Evolutionary conservation across 2,888 invertebrate genomes (phyloP), one percentile per base, ranked within the genome.

Genomic region (Cacoxenus indagator): DNA sequence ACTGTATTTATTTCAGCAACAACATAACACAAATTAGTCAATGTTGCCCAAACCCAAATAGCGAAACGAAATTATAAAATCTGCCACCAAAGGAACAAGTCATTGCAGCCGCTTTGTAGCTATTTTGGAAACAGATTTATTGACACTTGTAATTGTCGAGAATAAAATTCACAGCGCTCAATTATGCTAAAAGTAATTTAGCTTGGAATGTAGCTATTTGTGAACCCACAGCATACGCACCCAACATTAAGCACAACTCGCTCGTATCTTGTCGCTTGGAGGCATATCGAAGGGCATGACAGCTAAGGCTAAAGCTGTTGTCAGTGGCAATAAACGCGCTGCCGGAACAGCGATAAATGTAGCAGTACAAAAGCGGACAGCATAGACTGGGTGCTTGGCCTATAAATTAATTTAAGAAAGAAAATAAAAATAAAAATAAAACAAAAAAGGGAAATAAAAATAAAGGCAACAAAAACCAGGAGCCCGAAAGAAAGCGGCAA

Each of bases 71-170:
- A 76, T 73, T 69, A 78, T 51, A 48, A 24, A 51, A 66, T n/a
- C n/a, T n/a, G n/a, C n/a, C n/a, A n/a, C n/a, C n/a, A 72, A 77
- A 77, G 76, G 72, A 76, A 71, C 77, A 76, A 78, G 76, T 74
- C 76, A 76, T 76, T 76, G 77, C 57, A 73, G 73, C 66, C 66
- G 74, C 70, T 73, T 70, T 51, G 67, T 61, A 73, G 73, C 66
- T 65, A 75, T 70, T 73, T 70, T 51, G 67, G 48, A 64, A 51
- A 24, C 64, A 69, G 71, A 78, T 77, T 80, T 74, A 77, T 82
- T 76, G 78, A 74, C 81, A 80, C 77, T 82, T 74, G 70, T 82
- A 78, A 78, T 74, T 80, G 77, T 76, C 75, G 75, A 73, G 74
- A 73, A 80, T 78, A 75, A 73, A 75, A 75, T 76, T 73, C 70